A percentile compares a stretch with the other conserved stretches of the same genome.
Conservation (phyloP, 2,888 invertebrate species). For the Drosophila borealis region DNA sequence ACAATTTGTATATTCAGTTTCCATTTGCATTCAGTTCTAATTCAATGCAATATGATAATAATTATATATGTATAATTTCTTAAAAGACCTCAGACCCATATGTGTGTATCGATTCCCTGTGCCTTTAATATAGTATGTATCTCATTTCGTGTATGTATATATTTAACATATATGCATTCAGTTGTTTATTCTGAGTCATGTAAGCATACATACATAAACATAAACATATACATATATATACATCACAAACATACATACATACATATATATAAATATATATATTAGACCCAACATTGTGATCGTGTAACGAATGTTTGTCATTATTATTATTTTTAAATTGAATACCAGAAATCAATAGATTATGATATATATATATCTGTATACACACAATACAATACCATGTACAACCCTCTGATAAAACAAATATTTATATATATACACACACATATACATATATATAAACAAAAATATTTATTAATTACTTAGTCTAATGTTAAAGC, state of each 20-base stretch:
- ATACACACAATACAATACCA: constrained; percentile 14
- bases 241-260: constrained; percentile 21
- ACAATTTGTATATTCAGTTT: constrained; percentile 15
- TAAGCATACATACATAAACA: constrained; percentile 20
- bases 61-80: constrained; percentile 17
- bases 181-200: constrained; percentile 24
- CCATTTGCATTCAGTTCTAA: constrained; percentile 25
- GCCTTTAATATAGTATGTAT: constrained; percentile 64
- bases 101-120: constrained; percentile 72
- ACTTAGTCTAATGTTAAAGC: constrained; percentile 44
- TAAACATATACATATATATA: constrained; percentile 25
- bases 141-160: constrained; percentile 39
- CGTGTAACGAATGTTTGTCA: constrained; percentile 45
- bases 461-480: constrained; percentile 22
- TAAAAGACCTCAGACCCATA: constrained; percentile 51
- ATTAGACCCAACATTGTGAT: constrained; percentile 55
- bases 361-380: constrained; percentile 17
- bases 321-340: constrained; percentile 42
- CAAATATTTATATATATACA: constrained; percentile 19
- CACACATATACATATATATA: not conserved
- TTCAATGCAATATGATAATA: constrained; percentile 31
- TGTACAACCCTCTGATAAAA: constrained; percentile 27
- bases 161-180: constrained; percentile 15
- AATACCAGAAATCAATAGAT: constrained; percentile 17
- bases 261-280: constrained; percentile 23